A percentile compares a stretch with the other conserved stretches of the same genome.
Evolutionary conservation across 2,113 vertebrate species (phyloP).

Genomic region (Pardalotus punctatus): DNA sequence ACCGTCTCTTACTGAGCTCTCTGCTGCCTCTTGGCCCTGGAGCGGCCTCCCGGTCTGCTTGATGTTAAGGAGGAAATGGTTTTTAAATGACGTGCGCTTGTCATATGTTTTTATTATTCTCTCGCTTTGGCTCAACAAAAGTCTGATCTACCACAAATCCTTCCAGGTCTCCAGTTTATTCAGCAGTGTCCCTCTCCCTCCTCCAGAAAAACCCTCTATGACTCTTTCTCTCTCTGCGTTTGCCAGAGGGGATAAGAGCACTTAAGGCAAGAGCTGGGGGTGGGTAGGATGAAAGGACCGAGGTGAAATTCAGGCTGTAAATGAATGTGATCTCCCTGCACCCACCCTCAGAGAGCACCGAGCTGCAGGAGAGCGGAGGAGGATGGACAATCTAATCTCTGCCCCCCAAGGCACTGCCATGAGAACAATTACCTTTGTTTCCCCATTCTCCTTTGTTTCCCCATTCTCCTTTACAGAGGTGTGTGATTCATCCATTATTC

Average conservation of each 20-base stretch:
- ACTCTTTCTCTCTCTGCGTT: neutral
- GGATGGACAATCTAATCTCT: neutral
- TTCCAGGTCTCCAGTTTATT: conserved; percentile 47
- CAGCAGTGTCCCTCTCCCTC: conserved; percentile 6
- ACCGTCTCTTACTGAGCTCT: neutral
- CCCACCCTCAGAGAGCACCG: neutral
- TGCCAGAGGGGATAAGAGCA: neutral
- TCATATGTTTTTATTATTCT: conserved; percentile 69
- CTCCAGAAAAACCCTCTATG: neutral
- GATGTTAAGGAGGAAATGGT: conserved; percentile 55
- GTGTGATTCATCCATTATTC: conserved; percentile 28
- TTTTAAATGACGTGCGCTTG: conserved; percentile 49
- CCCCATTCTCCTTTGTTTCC: neutral
- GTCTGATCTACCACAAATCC: conserved; percentile 38
- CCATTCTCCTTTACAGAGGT: neutral
- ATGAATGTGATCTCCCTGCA: neutral
- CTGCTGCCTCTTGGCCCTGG: neutral
- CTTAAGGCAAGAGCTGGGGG: neutral
- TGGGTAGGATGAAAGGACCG: neutral
- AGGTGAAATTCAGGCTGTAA: conserved; percentile 2
- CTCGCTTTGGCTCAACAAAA: conserved; percentile 37
- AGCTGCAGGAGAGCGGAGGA: neutral
- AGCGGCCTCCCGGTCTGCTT: neutral
- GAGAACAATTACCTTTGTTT: neutral
- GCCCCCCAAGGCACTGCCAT: neutral